Evolutionary conservation across 1,140 invertebrate species (phyloP).

Genomic region (Zophobas atratus): DNA sequence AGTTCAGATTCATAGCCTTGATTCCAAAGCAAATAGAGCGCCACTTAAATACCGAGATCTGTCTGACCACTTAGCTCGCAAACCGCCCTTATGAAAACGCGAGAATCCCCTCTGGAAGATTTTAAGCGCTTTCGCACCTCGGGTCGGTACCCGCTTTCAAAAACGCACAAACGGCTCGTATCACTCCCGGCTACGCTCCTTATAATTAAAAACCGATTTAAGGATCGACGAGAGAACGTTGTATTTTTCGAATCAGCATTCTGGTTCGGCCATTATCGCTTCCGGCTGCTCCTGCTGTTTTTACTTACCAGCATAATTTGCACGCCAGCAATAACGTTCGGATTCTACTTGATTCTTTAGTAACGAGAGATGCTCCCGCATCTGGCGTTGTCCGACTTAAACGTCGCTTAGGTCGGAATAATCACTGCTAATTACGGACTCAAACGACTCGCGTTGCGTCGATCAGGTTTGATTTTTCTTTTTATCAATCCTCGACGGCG

Average conservation of each 20-base stretch:
- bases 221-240: conserved; percentile 22
- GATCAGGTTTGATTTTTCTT: conserved; percentile 37
- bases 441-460: conserved; percentile 12
- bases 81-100: conserved; percentile 32
- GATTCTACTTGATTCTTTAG: conserved; percentile 41
- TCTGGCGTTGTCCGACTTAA: conserved; percentile 1
- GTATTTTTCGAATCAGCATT: conserved; percentile 38
- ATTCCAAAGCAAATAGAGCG: conserved; percentile 50
- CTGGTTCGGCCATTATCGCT: conserved; percentile 34
- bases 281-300: conserved; percentile 36
- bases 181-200: not conserved
- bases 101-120: conserved; percentile 1
- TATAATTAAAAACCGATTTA: conserved; percentile 40
- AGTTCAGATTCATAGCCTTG: conserved; percentile 50
- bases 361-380: conserved; percentile 19
- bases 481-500: conserved; percentile 17
- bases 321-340: conserved; percentile 9
- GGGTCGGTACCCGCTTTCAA: not conserved
- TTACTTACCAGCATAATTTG: conserved; percentile 43
- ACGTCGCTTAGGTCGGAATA: conserved; percentile 13
- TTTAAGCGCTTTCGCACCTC: not conserved
- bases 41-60: conserved; percentile 44
- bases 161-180: conserved; percentile 11
- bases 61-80: conserved; percentile 49
- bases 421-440: conserved; percentile 39